These are phyloP conservation scores for Dryococelus australis DNA, from an alignment of 2,888 invertebrate species.

Conservation along the genomic window DNA sequence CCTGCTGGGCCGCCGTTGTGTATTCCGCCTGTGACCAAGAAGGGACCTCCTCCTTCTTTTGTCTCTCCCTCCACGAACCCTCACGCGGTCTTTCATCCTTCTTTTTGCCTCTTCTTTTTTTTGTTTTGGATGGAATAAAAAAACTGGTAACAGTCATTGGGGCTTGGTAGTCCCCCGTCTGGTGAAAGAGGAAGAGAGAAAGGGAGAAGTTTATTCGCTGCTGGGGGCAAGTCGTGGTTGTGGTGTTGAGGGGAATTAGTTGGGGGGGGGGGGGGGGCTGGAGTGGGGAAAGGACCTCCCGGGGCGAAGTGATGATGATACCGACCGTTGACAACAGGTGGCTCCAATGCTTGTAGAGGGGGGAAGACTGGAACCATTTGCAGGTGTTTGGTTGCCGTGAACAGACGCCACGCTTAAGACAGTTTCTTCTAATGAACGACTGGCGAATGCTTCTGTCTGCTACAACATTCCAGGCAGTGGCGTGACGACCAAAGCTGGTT, in stretches of 20 bases:
- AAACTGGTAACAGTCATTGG: constrained; percentile 43
- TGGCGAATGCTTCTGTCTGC: no score
- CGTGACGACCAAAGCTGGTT: no score
- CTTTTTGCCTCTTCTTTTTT: constrained; percentile 19
- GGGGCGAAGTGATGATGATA: constrained; percentile 34
- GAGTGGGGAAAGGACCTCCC: constrained; percentile 38
- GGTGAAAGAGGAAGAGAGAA: constrained; percentile 25
- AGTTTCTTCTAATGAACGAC: no score
- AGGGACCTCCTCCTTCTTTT: neutral
- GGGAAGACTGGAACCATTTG: neutral
- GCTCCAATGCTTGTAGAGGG: neutral
- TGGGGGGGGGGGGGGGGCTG: constrained; percentile 26
- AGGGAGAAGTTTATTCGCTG: constrained; percentile 35
- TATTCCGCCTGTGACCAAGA: neutral
- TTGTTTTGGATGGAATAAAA: constrained; percentile 28
- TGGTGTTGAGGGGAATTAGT: constrained; percentile 33
- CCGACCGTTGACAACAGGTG: constrained; percentile 43
- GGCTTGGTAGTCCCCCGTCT: neutral
- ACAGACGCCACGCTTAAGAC: no score
- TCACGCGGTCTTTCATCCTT: neutral
- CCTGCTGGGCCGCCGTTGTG: neutral
- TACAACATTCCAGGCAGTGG: no score
- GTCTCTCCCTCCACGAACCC: neutral
- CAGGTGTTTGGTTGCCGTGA: no score
- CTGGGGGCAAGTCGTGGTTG: constrained; percentile 41